Conservation (phyloP, 2,113 vertebrate genomes). For the Austrofundulus limnaeus region DNA sequence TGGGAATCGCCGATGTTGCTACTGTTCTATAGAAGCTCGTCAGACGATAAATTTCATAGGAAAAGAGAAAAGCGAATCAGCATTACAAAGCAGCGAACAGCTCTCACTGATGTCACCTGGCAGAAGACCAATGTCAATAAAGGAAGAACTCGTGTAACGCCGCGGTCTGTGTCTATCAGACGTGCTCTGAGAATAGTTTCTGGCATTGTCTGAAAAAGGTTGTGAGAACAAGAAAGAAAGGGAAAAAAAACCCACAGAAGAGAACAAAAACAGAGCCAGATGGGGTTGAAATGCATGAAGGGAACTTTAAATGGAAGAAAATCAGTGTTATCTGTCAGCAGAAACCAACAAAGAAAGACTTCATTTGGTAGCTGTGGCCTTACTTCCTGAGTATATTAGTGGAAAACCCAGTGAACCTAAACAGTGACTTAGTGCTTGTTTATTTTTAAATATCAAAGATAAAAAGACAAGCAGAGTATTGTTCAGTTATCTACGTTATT, state of each 20-base stretch:
- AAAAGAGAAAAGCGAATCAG: slow-evolving; percentile 36
- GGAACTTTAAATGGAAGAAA: slow-evolving; percentile 61
- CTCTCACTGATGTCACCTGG: slow-evolving; percentile 68
- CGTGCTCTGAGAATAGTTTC: slow-evolving; percentile 68
- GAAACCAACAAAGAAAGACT: slow-evolving; percentile 25
- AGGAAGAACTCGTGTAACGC: slow-evolving; percentile 63
- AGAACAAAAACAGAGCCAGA: slow-evolving; percentile 72
- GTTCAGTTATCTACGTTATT: slow-evolving; percentile 43
- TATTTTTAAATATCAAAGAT: slow-evolving; percentile 17
- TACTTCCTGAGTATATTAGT: slow-evolving; percentile 23
- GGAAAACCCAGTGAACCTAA: slow-evolving; percentile 49
- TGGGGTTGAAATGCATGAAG: slow-evolving; percentile 66
- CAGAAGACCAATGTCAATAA: slow-evolving; percentile 64
- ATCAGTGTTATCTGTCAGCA: slow-evolving; percentile 54
- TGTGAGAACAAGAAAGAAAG: slow-evolving; percentile 75
- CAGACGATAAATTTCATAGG: slow-evolving; percentile 32
- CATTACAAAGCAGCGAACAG: slow-evolving; percentile 38
- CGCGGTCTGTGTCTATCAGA: slow-evolving; percentile 63
- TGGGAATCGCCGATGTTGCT: slow-evolving; percentile 5
- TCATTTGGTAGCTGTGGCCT: slow-evolving; percentile 30
- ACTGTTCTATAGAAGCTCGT: slow-evolving; percentile 24
- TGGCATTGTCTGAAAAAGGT: slow-evolving; percentile 71
- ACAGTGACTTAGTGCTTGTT: slow-evolving; percentile 31
- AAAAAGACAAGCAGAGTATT: slow-evolving; percentile 31
- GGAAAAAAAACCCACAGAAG: slow-evolving; percentile 65